Conservation (phyloP, 2,888 invertebrate species). For the Eupithecia tripunctaria region DNA sequence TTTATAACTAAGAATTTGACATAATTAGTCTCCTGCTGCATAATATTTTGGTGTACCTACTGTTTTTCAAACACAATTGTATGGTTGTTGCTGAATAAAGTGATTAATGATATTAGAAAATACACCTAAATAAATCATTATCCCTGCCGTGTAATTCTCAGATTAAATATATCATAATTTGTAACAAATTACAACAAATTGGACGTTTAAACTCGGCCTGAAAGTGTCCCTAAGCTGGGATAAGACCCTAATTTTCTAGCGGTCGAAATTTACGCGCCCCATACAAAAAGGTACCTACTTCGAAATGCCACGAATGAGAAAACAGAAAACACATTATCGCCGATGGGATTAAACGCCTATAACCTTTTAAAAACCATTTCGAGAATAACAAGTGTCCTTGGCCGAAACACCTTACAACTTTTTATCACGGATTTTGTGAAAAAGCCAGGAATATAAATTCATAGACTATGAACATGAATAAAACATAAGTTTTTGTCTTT, state of each 20-base stretch:
- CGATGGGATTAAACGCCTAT: not conserved
- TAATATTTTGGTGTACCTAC: too few relatives aligned
- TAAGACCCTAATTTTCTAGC: conserved; percentile 67
- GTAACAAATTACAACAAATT: conserved; percentile 46
- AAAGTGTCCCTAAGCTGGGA: conserved; percentile 66
- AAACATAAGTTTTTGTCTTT: conserved; percentile 14
- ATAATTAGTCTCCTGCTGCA: too few relatives aligned
- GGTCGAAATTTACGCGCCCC: conserved; percentile 59
- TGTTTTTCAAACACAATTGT: too few relatives aligned
- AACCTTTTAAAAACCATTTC: conserved; percentile 5
- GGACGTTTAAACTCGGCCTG: conserved; percentile 55
- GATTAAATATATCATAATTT: conserved; percentile 28
- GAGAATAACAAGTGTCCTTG: conserved; percentile 8
- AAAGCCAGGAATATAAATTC: conserved; percentile 14
- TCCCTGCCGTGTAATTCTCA: not conserved
- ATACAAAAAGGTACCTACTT: conserved; percentile 34
- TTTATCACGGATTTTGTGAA: conserved; percentile 15
- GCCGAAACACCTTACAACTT: conserved; percentile 13
- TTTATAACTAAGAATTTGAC: too few relatives aligned
- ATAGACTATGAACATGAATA: conserved; percentile 17
- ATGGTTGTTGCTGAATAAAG: too few relatives aligned
- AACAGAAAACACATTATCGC: conserved; percentile 47
- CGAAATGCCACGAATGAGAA: conserved; percentile 48
- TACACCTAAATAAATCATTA: not conserved
- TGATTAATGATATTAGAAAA: too few relatives aligned